Base-by-base conservation (phyloP, 1,140 invertebrate genomes). In the Bombus impatiens region DNA sequence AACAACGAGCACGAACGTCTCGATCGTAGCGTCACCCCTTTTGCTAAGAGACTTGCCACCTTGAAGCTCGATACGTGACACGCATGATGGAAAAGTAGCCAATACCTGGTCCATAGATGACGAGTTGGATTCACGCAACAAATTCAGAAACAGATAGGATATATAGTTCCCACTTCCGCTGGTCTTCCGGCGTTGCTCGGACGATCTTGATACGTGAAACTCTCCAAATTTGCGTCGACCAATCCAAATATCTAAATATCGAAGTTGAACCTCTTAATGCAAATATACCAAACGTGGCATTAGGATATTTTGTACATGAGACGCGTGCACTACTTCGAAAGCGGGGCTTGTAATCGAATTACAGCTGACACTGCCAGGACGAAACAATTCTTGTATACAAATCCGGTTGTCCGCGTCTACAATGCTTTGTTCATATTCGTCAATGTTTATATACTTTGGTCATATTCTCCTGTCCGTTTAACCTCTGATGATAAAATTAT, bases 261-360 rank as follows among this genome's bases (percentile, higher is more conserved):
- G n/a, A 18, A 59, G 3, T 28, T 22, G 35, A 18, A 40, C 37
- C 5, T 37, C 12, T 74, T 57, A n/a, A 72, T 35, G 32, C 78
- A 65, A 76, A 82, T 86, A 42, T 44, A 67, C 25, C 10, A 35
- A 47, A 42, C 57, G 40, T 47, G 28, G 9, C 13, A 42, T 18
- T 70, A 62, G 57, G 67, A 62, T 83, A 44, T 75, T 75, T 74
- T 35, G 6, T 76, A 40, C 32, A 68, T 67, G 32, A 13, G 25
- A 25, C 77, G 44, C 78, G 72, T 65, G n/a, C 40, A 25, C 57
- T 37, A 6, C 35, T 42, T 18, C 62, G 82, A 86, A 88, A 88
- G 32, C 40, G 40, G 18, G 13, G 37, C 28, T 72, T 57, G 42
- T 72, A 37, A 62, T 84, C 87, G 59, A 86, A 67, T 77, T 79